A percentile compares a stretch with the other conserved stretches of the same genome.
phyloP scores from a whole-genome alignment of 2,888 invertebrate species.

The Pseudococcus jackbeardsleyi region DNA sequence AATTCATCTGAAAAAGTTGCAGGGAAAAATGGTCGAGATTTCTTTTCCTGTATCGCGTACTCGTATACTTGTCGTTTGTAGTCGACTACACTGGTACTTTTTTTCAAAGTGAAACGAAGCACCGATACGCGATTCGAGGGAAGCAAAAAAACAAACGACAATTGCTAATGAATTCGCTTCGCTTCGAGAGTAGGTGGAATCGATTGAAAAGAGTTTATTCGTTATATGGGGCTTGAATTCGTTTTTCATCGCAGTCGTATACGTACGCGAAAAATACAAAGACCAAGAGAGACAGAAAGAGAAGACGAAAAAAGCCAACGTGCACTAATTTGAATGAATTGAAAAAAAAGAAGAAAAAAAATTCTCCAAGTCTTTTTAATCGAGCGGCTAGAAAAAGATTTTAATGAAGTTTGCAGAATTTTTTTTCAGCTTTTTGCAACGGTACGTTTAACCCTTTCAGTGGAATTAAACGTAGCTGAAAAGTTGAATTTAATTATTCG shows the following conservation, averaged over 20 bases:
- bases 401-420: slow-evolving; percentile 30
- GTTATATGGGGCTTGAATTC: slow-evolving; percentile 2
- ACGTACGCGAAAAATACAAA: background rate
- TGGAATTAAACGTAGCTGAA: slow-evolving; percentile 23
- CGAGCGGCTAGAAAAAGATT: slow-evolving; percentile 27
- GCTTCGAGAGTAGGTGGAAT: background rate
- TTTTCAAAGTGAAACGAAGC: background rate
- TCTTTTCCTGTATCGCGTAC: slow-evolving; percentile 2
- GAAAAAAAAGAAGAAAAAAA: background rate
- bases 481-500: slow-evolving; percentile 54
- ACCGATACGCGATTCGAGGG: background rate
- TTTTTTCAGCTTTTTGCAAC: slow-evolving; percentile 3
- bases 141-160: slow-evolving; percentile 16
- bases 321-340: slow-evolving; percentile 27
- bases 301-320: background rate
- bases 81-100: background rate
- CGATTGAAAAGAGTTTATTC: slow-evolving; percentile 28
- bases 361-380: slow-evolving; percentile 27
- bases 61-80: background rate
- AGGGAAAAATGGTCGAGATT: background rate
- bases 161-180: slow-evolving; percentile 32
- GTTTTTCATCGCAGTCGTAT: background rate
- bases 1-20: background rate
- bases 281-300: background rate
- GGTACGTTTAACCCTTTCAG: slow-evolving; percentile 30